Conservation (phyloP, 2,113 vertebrate genomes). For the Willisornis vidua region DNA sequence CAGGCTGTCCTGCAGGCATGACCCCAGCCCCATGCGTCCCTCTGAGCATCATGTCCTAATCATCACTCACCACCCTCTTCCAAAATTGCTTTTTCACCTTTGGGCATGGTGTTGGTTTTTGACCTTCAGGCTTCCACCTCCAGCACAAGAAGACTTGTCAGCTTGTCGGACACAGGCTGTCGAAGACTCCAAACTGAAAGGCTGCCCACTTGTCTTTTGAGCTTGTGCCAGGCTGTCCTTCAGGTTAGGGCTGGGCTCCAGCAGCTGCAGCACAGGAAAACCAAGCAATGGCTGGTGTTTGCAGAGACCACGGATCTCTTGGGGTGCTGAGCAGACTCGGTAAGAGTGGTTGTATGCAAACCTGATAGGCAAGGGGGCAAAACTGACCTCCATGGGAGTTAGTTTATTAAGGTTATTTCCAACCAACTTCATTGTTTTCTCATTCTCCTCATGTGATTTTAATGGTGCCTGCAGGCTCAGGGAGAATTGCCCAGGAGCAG, state of each 20-base stretch:
- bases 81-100: not conserved
- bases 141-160: not conserved
- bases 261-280: not conserved
- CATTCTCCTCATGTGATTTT: not conserved
- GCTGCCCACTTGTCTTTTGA: not conserved
- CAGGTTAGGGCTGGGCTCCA: not conserved
- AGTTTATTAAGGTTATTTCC: not conserved
- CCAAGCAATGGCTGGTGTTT: fast-evolving
- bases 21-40: fast-evolving
- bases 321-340: not conserved
- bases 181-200: not conserved
- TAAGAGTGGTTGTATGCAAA: fast-evolving
- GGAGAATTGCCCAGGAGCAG: not conserved
- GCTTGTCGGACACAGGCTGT: not conserved
- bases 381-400: not conserved
- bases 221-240: not conserved
- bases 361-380: not conserved
- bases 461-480: not conserved
- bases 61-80: not conserved
- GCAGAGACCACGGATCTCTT: fast-evolving
- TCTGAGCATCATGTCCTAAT: fast-evolving
- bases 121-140: not conserved
- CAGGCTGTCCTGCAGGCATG: not conserved
- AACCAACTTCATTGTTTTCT: not conserved
- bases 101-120: not conserved